Base-by-base conservation (phyloP, 2,888 invertebrate genomes). In the Polymixis flavicincta region DNA sequence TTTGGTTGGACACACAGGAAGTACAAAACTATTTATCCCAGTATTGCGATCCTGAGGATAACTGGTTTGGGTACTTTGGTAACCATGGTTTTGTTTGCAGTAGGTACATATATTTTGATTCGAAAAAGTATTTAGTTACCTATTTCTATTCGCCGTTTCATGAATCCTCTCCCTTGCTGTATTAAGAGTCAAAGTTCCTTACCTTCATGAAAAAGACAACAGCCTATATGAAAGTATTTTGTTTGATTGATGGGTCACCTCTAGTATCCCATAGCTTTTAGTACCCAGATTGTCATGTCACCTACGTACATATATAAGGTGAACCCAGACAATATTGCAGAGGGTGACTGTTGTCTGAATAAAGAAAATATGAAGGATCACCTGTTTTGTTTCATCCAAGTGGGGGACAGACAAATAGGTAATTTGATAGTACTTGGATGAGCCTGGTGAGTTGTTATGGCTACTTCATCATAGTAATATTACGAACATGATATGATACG, bases 321-420 rank as follows among this genome's bases (percentile, higher is more conserved):
- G 65, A 72, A 64, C 55, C 45, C 59, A 48, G 55, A 83, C 70
- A 70, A 83, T 73, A 83, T 79, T 64, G 63, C 60, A 57, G 70
- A 60, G 79, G 83, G 79, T 72, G 70, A 64, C 59, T 63, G 32
- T 50, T 78, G 72, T 73, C 64, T 67, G 79, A 82, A 82, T 83
- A 83, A 75, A 75, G 75, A 67, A 74, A 68, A 73, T 75, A 83
- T 75, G 79, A 79, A 48, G 67, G 82, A 82, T 83, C 74, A 82
- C 81, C 81, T 82, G 81, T 70, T 82, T 79, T 79, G 70, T 83
- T 79, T 79, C 67, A 67, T 54, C 71, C 50, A 59, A 66, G 70
- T 67, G 67, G 59, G 83, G 79, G 63, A 66, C 50, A 60, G 59
- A 83, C 63, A 78, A 78, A 83, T 71, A 72, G 79, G 83, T 79